Percentiles rank a stretch among this genome's conserved stretches.
These are phyloP conservation scores for Acleris cristana DNA, from an alignment of 2,888 invertebrate genomes.

Conservation along the genomic window DNA sequence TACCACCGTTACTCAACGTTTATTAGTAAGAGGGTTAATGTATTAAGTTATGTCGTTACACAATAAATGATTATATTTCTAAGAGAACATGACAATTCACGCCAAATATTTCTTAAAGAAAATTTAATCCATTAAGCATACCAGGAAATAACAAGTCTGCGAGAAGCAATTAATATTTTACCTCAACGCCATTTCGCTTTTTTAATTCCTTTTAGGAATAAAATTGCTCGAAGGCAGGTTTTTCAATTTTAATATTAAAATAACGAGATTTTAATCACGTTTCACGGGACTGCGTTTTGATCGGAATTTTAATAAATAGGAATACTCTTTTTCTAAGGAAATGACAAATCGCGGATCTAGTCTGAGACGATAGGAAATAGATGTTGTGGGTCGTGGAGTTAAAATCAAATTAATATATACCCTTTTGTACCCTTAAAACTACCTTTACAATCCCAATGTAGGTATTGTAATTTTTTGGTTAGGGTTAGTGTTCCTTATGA, in stretches of 20 bases:
- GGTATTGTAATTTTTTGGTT: too few relatives aligned
- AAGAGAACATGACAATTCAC: too few relatives aligned
- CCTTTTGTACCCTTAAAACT: too few relatives aligned
- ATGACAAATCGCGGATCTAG: neutral
- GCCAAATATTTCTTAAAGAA: neutral
- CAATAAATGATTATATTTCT: too few relatives aligned
- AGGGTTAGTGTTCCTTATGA: too few relatives aligned
- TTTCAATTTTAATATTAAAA: slow-evolving; percentile 14
- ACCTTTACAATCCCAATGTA: too few relatives aligned
- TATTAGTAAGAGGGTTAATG: too few relatives aligned
- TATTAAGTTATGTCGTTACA: too few relatives aligned
- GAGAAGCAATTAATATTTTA: slow-evolving; percentile 1
- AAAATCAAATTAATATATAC: too few relatives aligned
- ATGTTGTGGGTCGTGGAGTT: too few relatives aligned
- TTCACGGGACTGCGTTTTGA: neutral
- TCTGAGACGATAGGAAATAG: neutral
- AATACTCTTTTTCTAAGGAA: neutral
- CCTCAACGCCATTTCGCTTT: neutral
- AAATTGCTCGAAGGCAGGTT: slow-evolving; percentile 14
- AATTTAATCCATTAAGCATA: neutral
- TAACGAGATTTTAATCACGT: slow-evolving; percentile 4
- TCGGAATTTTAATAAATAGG: neutral
- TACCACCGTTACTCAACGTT: too few relatives aligned
- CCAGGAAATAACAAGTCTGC: neutral
- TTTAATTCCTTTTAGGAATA: slow-evolving; percentile 8